Conservation (phyloP, 2,797 vertebrate genomes). For the Adrianichthys oophorus region DNA sequence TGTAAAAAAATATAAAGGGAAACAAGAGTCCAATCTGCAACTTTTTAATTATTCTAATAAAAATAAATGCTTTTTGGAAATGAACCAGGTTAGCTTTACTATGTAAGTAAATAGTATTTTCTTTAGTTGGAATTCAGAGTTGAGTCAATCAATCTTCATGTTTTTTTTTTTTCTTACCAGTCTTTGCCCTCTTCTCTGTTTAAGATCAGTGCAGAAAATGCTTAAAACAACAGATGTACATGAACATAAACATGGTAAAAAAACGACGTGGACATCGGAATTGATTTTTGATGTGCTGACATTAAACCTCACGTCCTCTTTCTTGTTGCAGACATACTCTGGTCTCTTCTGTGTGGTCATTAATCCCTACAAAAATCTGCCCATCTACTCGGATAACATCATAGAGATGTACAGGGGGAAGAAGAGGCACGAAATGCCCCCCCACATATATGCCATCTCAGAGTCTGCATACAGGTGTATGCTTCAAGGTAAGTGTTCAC, state of each 20-base stretch:
- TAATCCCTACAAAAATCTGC: constrained; percentile 99
- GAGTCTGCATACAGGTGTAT: constrained; percentile 98
- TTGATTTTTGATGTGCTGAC: not conserved
- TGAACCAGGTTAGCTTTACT: too few relatives aligned
- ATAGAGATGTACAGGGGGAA: constrained; percentile 99
- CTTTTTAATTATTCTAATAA: too few relatives aligned
- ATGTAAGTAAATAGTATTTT: too few relatives aligned
- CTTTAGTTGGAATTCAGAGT: too few relatives aligned
- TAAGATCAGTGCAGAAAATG: too few relatives aligned
- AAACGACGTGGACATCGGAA: not conserved
- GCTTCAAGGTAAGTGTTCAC: constrained; percentile 88
- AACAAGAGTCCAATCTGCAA: too few relatives aligned
- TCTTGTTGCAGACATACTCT: constrained; percentile 89
- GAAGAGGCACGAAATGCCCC: constrained; percentile 98
- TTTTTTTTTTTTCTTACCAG: too few relatives aligned
- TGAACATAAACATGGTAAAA: not conserved
- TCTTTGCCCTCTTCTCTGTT: too few relatives aligned
- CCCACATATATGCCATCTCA: constrained; percentile 97
- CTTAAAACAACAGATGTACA: too few relatives aligned
- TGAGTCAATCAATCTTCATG: too few relatives aligned
- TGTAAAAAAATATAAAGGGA: too few relatives aligned
- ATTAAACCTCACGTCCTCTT: constrained; percentile 20
- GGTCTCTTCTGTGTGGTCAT: constrained; percentile 99
- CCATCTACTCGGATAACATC: constrained; percentile 98
- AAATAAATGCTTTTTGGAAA: too few relatives aligned